These are phyloP conservation scores for Kryptolebias ocellatus DNA, from an alignment of 2,797 vertebrate species.

Conservation along the genomic window DNA sequence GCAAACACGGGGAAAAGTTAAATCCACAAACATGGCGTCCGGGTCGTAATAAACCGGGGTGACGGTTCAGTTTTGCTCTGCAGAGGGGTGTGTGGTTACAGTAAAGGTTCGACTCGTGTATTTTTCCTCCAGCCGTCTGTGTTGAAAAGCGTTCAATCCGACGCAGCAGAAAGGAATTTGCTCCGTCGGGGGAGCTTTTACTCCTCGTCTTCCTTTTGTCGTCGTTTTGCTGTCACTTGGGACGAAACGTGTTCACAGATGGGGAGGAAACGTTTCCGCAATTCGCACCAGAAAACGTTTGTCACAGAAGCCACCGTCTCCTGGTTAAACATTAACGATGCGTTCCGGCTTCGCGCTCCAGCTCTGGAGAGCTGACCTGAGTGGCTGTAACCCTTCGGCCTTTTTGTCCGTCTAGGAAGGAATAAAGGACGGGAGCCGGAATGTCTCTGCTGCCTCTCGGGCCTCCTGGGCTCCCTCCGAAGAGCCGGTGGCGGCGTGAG, in stretches of 20 bases:
- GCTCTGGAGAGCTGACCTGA: neutral
- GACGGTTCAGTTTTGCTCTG: neutral
- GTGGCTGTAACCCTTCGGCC: neutral
- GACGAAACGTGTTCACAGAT: neutral
- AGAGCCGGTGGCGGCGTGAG: no score
- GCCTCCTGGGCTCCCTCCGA: conserved; percentile 8
- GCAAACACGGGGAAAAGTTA: neutral
- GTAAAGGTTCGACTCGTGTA: neutral
- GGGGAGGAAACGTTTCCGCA: neutral
- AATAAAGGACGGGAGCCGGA: neutral
- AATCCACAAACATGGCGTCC: neutral
- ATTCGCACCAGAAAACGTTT: neutral
- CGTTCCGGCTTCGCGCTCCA: neutral
- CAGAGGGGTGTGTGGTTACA: neutral
- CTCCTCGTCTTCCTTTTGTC: neutral
- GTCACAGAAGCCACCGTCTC: neutral
- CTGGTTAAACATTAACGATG: no score
- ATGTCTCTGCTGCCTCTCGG: conserved; percentile 11
- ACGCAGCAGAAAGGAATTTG: neutral
- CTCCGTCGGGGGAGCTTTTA: no score
- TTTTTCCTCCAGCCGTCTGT: neutral
- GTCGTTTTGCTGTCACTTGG: neutral
- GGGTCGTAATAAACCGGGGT: neutral
- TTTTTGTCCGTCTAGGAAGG: neutral
- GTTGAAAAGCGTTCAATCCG: conserved; percentile 20